A percentile compares a stretch with the other conserved stretches of the same genome.
Evolutionary conservation across 2,888 invertebrate species (phyloP).

Genomic region (Nezara viridula): DNA sequence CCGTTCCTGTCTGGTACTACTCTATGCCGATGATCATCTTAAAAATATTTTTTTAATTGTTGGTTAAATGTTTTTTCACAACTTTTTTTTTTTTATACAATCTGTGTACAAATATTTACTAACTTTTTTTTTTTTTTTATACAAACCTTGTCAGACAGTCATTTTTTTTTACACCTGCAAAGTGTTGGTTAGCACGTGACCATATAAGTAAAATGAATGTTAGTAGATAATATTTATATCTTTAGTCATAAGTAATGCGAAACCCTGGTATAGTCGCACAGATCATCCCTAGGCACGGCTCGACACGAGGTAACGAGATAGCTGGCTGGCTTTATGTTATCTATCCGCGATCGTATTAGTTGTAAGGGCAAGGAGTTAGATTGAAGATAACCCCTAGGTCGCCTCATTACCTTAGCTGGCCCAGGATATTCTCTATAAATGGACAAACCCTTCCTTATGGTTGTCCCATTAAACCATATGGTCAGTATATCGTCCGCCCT

Average conservation of each 20-base stretch:
- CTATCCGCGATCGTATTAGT: conserved; percentile 14
- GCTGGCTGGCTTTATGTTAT: background rate
- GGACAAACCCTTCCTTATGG: conserved; percentile 23
- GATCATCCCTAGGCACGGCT: background rate
- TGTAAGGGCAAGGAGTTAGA: conserved; percentile 17
- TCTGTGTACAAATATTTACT: too few relatives aligned
- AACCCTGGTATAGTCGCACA: background rate
- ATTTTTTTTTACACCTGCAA: too few relatives aligned
- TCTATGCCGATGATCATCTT: too few relatives aligned
- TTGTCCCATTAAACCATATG: conserved; percentile 34
- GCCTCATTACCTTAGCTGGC: conserved; percentile 47
- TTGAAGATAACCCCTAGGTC: conserved; percentile 24
- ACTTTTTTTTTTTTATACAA: too few relatives aligned
- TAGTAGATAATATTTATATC: too few relatives aligned
- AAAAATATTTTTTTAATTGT: too few relatives aligned
- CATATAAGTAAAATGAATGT: too few relatives aligned
- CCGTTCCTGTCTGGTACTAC: too few relatives aligned
- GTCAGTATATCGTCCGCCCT: background rate
- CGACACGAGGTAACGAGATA: background rate
- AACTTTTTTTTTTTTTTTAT: too few relatives aligned
- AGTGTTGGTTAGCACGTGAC: too few relatives aligned
- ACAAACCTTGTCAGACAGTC: too few relatives aligned
- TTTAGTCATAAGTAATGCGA: background rate
- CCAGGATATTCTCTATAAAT: conserved; percentile 20
- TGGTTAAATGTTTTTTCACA: too few relatives aligned